These are phyloP conservation scores for Bergia puertoricense DNA, from an alignment of 92 coral and sea anemone species.

Conservation along the genomic window DNA sequence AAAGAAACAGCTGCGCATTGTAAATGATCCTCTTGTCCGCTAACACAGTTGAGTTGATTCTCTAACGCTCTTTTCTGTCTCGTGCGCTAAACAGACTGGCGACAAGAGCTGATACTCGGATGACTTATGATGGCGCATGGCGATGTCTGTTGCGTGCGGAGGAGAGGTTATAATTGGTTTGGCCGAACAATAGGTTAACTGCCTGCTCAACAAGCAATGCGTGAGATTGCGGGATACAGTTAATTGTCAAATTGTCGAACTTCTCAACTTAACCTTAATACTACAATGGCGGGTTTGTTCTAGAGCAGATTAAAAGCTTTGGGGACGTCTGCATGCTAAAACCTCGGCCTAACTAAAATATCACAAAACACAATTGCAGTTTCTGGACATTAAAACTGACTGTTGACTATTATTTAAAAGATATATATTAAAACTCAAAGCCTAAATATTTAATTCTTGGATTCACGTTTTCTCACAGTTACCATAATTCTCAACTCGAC, in stretches of 20 bases:
- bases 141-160: neutral
- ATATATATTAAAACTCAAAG: too few species aligned
- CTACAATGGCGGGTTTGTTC: neutral
- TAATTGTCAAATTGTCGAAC: slow-evolving; percentile 3
- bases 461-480: too few species aligned
- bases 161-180: neutral
- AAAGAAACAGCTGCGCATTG: slow-evolving; percentile 9
- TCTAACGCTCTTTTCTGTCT: neutral
- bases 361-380: too few species aligned
- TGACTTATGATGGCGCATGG: neutral
- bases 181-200: neutral
- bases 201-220: neutral
- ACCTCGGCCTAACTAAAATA: too few species aligned
- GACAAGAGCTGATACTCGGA: neutral
- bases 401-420: neutral
- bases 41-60: neutral
- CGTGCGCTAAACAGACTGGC: neutral
- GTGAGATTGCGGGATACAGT: neutral
- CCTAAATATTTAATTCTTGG: neutral
- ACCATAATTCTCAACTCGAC: neutral
- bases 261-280: neutral
- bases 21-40: neutral
- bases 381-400: neutral
- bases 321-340: neutral
- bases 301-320: slow-evolving; percentile 8